These are phyloP conservation scores for Xiphophorus couchianus DNA, from an alignment of 2,113 vertebrate species.

Conservation along the genomic window DNA sequence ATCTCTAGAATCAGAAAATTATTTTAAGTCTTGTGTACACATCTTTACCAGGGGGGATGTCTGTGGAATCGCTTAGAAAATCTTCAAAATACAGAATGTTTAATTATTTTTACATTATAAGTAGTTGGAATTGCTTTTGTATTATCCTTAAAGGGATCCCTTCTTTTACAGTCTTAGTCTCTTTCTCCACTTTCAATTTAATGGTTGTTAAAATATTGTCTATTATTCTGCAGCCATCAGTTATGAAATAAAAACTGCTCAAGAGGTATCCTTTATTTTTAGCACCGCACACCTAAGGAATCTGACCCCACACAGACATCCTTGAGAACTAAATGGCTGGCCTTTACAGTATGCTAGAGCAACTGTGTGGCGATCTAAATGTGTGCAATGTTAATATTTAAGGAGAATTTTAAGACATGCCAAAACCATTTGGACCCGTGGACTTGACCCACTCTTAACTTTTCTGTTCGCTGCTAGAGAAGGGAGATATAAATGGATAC, in stretches of 20 bases:
- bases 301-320: slow-evolving; percentile 40
- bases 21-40: neutral
- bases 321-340: slow-evolving; percentile 58
- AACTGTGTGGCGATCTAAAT: slow-evolving; percentile 68
- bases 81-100: too few relatives aligned
- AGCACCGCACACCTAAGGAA: slow-evolving; percentile 45
- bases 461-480: slow-evolving; percentile 63
- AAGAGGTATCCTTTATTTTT: slow-evolving; percentile 30
- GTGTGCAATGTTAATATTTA: slow-evolving; percentile 68
- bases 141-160: neutral
- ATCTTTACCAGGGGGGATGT: neutral
- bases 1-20: neutral
- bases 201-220: slow-evolving; percentile 58
- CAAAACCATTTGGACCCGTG: slow-evolving; percentile 59
- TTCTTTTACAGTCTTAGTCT: too few relatives aligned
- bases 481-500: slow-evolving; percentile 63
- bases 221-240: slow-evolving; percentile 59
- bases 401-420: slow-evolving; percentile 67
- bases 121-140: slow-evolving; percentile 14
- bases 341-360: slow-evolving; percentile 73
- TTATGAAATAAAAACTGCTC: slow-evolving; percentile 23
- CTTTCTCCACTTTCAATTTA: slow-evolving; percentile 27
- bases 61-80: slow-evolving; percentile 4
- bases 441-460: slow-evolving; percentile 69
- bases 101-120: slow-evolving; percentile 20